These are phyloP conservation scores for Aphodius granarius DNA, from an alignment of 2,888 invertebrate species.

Conservation along the genomic window DNA sequence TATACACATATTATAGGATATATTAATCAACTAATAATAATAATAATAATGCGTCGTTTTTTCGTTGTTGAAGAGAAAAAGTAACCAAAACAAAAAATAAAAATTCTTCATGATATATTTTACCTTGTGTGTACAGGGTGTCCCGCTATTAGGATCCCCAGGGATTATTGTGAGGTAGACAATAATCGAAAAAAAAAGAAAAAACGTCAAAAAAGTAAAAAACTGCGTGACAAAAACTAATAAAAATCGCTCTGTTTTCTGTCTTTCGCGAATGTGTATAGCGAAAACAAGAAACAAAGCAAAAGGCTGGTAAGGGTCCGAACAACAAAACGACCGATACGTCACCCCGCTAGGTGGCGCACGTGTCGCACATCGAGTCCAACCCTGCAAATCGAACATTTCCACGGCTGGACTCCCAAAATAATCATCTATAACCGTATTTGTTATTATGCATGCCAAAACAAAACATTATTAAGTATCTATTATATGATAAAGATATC, in stretches of 20 bases:
- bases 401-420: background rate
- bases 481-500: constrained; percentile 35
- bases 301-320: constrained; percentile 57
- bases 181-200: constrained; percentile 54
- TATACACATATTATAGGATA: too few relatives aligned
- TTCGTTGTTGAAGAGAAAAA: too few relatives aligned
- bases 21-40: too few relatives aligned
- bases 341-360: constrained; percentile 18
- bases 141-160: constrained; percentile 29
- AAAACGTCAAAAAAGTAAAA: too few relatives aligned
- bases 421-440: background rate
- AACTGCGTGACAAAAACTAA: constrained; percentile 22
- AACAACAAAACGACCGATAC: constrained; percentile 49
- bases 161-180: constrained; percentile 57
- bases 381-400: constrained; percentile 15
- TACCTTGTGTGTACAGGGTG: background rate
- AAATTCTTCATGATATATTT: constrained; percentile 3
- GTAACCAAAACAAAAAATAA: background rate
- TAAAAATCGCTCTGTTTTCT: constrained; percentile 38
- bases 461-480: constrained; percentile 24
- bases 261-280: constrained; percentile 2
- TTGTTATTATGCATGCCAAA: constrained; percentile 21
- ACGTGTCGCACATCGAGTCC: background rate
- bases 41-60: too few relatives aligned
- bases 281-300: constrained; percentile 13